Percentiles rank a stretch among this genome's conserved stretches.
Conservation (phyloP, 2,888 invertebrate species). For the Calliscelio sp. region DNA sequence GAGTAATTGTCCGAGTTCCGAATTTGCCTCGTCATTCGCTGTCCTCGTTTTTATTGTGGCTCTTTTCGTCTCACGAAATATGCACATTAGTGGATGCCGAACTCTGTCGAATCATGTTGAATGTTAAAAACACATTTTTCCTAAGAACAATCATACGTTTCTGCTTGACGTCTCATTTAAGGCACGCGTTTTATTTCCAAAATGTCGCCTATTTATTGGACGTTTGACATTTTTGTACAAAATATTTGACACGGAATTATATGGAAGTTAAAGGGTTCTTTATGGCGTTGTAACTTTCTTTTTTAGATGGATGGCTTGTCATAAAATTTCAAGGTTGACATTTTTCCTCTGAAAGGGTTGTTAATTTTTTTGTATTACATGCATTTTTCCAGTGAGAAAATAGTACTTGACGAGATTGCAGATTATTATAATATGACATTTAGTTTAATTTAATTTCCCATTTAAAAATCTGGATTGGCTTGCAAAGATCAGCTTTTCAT, state of each 20-base stretch:
- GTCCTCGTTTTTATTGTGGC: conserved; percentile 35
- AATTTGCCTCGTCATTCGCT: conserved; percentile 61
- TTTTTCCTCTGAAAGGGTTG: conserved; percentile 3
- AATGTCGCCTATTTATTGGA: no score
- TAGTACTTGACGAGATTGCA: no score
- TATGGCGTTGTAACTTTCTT: conserved; percentile 21
- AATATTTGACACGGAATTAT: neutral
- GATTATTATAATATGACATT: no score
- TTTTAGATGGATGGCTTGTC: neutral
- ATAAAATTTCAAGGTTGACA: conserved; percentile 23
- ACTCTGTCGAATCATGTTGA: conserved; percentile 48
- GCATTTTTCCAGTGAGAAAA: no score
- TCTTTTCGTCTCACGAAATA: conserved; percentile 35
- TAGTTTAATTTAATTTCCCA: no score
- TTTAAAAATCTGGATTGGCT: no score
- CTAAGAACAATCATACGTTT: conserved; percentile 21
- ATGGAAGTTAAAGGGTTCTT: conserved; percentile 12
- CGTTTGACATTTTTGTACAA: no score
- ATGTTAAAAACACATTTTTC: conserved; percentile 45
- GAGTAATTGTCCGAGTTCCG: conserved; percentile 68
- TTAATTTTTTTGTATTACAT: no score
- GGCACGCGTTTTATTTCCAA: neutral
- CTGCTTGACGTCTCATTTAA: conserved; percentile 24
- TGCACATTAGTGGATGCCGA: conserved; percentile 43
- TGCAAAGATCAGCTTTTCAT: no score